A percentile compares a stretch with the other conserved stretches of the same genome.
Conservation (phyloP, 2,113 vertebrate genomes). For the Mesitornis unicolor region DNA sequence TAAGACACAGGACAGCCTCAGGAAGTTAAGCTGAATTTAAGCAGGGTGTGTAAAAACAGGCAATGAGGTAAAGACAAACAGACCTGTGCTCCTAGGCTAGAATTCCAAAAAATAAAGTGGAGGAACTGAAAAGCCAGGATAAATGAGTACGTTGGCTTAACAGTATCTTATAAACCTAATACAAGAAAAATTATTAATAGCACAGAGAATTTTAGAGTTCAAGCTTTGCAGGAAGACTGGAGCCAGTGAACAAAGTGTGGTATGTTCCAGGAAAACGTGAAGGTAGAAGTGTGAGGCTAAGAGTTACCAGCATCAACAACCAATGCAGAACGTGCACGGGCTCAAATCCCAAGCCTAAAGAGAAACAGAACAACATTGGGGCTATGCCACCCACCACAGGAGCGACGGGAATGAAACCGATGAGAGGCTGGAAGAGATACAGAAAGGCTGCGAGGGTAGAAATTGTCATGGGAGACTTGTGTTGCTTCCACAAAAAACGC, state of each 20-base stretch:
- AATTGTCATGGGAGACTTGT: neutral
- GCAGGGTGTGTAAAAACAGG: neutral
- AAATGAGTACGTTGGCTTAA: neutral
- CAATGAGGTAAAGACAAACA: neutral
- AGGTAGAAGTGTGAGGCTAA: neutral
- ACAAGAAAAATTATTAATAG: neutral
- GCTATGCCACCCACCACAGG: neutral
- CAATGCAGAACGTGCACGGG: rapidly evolving
- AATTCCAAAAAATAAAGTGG: neutral
- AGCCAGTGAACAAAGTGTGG: neutral
- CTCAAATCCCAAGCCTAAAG: neutral
- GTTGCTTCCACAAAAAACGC: neutral
- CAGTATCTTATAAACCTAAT: neutral
- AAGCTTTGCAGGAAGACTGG: neutral
- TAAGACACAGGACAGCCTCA: neutral
- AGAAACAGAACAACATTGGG: neutral
- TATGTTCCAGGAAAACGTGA: neutral
- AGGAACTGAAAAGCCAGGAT: neutral
- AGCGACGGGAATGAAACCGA: neutral
- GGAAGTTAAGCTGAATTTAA: neutral
- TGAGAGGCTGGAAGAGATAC: neutral
- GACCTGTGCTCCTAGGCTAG: neutral
- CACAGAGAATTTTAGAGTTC: neutral
- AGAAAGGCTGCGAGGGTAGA: neutral
- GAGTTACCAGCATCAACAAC: neutral